Evolutionary conservation across 2,113 vertebrate genomes (phyloP).

Genomic region (Pygoscelis adeliae): DNA sequence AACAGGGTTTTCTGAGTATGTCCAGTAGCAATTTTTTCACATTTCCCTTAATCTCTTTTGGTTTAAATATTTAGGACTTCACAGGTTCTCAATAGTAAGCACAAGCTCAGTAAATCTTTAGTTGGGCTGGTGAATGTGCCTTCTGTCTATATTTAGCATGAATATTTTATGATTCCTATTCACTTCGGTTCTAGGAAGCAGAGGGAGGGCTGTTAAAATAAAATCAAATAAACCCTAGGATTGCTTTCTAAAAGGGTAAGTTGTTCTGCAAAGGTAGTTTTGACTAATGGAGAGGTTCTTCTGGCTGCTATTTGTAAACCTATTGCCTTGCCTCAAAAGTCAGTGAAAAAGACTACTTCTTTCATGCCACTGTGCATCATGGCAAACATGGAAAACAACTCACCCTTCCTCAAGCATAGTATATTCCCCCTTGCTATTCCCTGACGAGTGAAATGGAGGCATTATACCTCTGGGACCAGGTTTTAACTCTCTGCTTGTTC

Average conservation of each 20-base stretch:
- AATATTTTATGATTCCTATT: not conserved
- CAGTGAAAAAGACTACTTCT: not conserved
- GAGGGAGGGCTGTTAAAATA: not conserved
- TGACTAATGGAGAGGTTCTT: not conserved
- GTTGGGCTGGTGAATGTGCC: not conserved
- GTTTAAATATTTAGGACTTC: not conserved
- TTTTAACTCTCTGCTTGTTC: slow-evolving; percentile 32
- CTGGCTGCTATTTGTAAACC: not conserved
- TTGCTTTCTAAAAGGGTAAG: not conserved
- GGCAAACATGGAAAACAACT: not conserved
- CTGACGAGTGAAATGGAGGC: not conserved
- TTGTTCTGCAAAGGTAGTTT: not conserved
- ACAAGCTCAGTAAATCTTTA: not conserved
- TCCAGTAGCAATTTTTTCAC: not conserved
- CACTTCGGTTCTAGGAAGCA: not conserved
- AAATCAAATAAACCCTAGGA: not conserved
- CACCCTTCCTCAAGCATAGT: not conserved
- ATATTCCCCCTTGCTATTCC: not conserved
- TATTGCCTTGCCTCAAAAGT: not conserved
- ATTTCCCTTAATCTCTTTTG: not conserved
- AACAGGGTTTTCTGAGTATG: not conserved
- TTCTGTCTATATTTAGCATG: not conserved
- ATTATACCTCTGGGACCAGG: not conserved
- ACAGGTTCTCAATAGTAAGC: not conserved
- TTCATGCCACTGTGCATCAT: not conserved